Conservation (phyloP, 1,140 invertebrate genomes). For the Chymomyza costata region DNA sequence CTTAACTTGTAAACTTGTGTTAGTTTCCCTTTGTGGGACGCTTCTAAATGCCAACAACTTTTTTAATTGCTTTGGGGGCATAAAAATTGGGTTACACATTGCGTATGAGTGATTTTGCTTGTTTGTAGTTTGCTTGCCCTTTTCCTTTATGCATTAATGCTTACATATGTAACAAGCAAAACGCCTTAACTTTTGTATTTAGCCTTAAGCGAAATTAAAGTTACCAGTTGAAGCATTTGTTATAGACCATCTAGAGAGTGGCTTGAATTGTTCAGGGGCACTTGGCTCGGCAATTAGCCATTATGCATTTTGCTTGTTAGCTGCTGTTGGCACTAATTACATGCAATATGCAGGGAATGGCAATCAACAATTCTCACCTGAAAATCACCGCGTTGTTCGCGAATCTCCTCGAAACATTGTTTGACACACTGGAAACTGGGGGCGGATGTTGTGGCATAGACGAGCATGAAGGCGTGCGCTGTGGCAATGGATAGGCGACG, state of each 20-base stretch:
- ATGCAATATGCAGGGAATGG: constrained; percentile 47
- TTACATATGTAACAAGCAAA: too few species aligned
- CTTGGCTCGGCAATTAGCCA: too few species aligned
- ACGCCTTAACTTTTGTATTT: neutral
- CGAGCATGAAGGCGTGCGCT: constrained; percentile 91
- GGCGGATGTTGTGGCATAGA: constrained; percentile 88
- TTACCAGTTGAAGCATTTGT: too few species aligned
- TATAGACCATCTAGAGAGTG: too few species aligned
- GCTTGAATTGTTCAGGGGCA: too few species aligned
- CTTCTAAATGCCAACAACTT: too few species aligned
- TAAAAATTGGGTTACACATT: constrained; percentile 23
- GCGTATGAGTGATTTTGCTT: constrained; percentile 17
- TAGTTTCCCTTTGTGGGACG: too few species aligned
- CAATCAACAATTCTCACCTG: constrained; percentile 75
- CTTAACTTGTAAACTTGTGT: too few species aligned
- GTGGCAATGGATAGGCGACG: constrained; percentile 89
- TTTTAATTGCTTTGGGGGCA: constrained; percentile 37
- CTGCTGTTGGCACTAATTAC: constrained; percentile 45
- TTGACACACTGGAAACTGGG: constrained; percentile 87
- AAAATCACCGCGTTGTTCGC: constrained; percentile 85
- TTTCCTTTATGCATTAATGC: too few species aligned
- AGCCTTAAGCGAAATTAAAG: too few species aligned
- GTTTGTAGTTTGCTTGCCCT: neutral
- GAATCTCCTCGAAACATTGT: constrained; percentile 88
- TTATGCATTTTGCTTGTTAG: constrained; percentile 2